Evolutionary conservation across 2,888 invertebrate genomes (phyloP).

Genomic region (Tholera decimalis): DNA sequence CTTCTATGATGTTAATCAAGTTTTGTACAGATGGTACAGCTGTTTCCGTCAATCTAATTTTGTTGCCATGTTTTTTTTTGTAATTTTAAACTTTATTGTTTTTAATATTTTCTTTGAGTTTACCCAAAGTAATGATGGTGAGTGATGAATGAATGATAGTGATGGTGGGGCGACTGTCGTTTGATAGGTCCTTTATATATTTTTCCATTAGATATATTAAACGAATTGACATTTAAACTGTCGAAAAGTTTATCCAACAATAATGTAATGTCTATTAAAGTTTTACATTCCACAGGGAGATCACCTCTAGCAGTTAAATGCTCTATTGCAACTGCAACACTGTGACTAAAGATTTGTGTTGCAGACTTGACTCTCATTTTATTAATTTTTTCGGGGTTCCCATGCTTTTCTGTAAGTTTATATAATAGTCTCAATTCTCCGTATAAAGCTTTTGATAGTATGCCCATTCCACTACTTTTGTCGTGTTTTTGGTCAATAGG

Average conservation of each 20-base stretch:
- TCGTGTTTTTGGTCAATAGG: slow-evolving; percentile 52
- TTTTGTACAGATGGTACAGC: too few relatives aligned
- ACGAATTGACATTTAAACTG: not conserved
- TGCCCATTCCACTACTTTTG: slow-evolving; percentile 64
- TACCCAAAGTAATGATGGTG: too few relatives aligned
- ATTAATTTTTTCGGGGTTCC: slow-evolving; percentile 42
- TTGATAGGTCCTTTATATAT: not conserved
- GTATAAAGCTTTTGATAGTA: slow-evolving; percentile 52
- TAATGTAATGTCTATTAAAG: not conserved
- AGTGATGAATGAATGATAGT: too few relatives aligned
- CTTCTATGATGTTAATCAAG: slow-evolving; percentile 9
- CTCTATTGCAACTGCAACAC: slow-evolving; percentile 60
- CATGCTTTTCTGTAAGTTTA: slow-evolving; percentile 61
- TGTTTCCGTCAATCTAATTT: too few relatives aligned
- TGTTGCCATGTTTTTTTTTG: too few relatives aligned
- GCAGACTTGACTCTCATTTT: slow-evolving; percentile 66
- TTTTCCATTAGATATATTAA: slow-evolving; percentile 8
- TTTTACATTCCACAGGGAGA: not conserved
- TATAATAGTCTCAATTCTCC: slow-evolving; percentile 54
- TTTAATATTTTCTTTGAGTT: too few relatives aligned
- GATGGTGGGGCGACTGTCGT: slow-evolving; percentile 3
- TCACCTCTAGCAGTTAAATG: slow-evolving; percentile 41
- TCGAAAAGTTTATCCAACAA: not conserved
- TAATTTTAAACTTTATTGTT: too few relatives aligned
- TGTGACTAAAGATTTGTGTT: slow-evolving; percentile 67